Base-by-base conservation (phyloP, 2,113 vertebrate species). In the Mungos mungo region DNA sequence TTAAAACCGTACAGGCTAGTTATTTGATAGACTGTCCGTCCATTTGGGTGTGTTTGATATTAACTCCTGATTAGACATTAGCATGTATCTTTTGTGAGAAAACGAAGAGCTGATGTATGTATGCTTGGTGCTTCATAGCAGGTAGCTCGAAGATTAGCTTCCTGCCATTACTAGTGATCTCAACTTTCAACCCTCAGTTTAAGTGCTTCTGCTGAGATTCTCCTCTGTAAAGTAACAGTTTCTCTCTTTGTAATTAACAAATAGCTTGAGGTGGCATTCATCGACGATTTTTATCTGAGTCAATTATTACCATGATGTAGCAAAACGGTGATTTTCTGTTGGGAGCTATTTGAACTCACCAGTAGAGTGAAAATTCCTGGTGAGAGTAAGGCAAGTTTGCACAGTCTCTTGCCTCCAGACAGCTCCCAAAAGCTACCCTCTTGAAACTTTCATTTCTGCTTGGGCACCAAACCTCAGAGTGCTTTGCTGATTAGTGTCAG, bases 171-270 rank as follows among this genome's bases (percentile, higher is more conserved):
- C 15, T 90, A 57, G 45, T 54, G 85, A 82, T 31, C 13, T n/a
- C 69, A 54, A 90, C 38, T 83, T 93, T 65, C 18, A 54, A 18
- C 18, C 79, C 3, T 41, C 50, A 82, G 8, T 52, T 29, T 50
- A 47, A 19, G 50, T 14, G 57, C 31, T 66, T 74, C 29, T 38
- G 47, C 41, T 6, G 52, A 47, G 31, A 65, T 77, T 93, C 14
- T 77, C 15, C 76, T 91, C 33, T 71, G 31, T 52, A 57, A 60
- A 90, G 23, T 90, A 81, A 81, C n/a, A 19, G 14, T 69, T 87
- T 93, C 76, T 95, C 31, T 91, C 52, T 90, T 88, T 74, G 19
- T 80, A 83, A 79, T 66, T 77, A 96, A 65, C 23, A 76, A 50
- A 57, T 47, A 65, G 65, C 45, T 80, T 79, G 6, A 84, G 47